Base-by-base conservation (phyloP, 64 coral and sea anemone genomes). In the Trachythela sp. region DNA sequence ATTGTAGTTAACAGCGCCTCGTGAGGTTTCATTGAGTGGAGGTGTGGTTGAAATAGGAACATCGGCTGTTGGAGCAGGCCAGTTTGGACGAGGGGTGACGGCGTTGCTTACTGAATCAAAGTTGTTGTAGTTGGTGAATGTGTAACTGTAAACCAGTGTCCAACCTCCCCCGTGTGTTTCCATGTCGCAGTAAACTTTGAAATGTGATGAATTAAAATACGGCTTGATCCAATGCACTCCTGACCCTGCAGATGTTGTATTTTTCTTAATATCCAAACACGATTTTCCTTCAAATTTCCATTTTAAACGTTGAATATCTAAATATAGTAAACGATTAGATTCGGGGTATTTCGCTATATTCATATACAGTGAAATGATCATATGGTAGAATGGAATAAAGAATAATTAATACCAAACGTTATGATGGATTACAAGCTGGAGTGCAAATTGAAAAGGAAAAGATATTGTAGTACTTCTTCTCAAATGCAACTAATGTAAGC, bases 111-210 rank as follows among this genome's bases (percentile, higher is more conserved):
- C 29, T 13, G 29, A 15, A 77, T 35, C 8, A 18, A 77, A 77
- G 26, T 15, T 33, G 31, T 39, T 35, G 71, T 77, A 77, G 31
- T 27, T 35, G 13, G 71, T 77, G 71, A 77, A 77, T 7, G 71
- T 77, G 31, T 77, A 77, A 33, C 71, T 77, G 71, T 77, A 77
- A 39, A 77, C 71, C 13, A 77, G 71, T 7, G 71, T 77, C 71
- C 71, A 77, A 32, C 71, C 71, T 6, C 71, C 71, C 9, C 71
- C 27, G 17, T 77, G n/a, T 15, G 30, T 39, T 39, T 2, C 71
- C 71, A 77, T 77, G 8, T 77, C 71, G 71, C 71, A 77, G 31
- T 77, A 77, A 18, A 39, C 71, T 39, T 77, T 33, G 31, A 77
- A 77, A 4, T 7, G 36, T 36, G 71, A 35, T 36, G 29, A 36